phyloP scores from a whole-genome alignment of 1,140 invertebrate genomes.

The Vanessa atalanta region DNA sequence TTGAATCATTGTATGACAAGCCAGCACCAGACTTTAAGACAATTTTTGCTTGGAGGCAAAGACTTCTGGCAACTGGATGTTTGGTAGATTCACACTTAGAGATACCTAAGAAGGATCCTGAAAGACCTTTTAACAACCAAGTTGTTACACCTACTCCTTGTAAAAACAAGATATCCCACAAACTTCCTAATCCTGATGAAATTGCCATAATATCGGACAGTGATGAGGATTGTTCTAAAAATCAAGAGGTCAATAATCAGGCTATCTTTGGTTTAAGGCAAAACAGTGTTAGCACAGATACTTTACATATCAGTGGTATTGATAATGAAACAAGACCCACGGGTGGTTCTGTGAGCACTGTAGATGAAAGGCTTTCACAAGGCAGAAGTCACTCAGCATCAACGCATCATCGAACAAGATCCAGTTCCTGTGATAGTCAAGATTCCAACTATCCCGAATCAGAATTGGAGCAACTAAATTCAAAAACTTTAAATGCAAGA shows the following conservation, averaged over 20 bases:
- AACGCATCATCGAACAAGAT: conserved; percentile 54
- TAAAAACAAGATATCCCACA: conserved; percentile 46
- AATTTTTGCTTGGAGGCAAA: conserved; percentile 76
- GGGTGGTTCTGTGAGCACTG: conserved; percentile 51
- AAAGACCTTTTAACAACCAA: conserved; percentile 29
- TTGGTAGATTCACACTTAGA: conserved; percentile 70
- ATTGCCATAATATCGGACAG: conserved; percentile 64
- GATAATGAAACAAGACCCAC: conserved; percentile 43
- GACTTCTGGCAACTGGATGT: conserved; percentile 72
- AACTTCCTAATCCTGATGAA: conserved; percentile 71
- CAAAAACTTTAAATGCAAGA: conserved; percentile 39
- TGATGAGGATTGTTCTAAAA: conserved; percentile 54
- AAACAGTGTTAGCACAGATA: conserved; percentile 65
- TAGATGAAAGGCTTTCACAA: conserved; percentile 51
- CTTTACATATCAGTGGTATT: conserved; percentile 49
- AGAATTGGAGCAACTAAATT: conserved; percentile 53
- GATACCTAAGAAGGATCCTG: conserved; percentile 31
- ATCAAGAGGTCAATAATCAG: conserved; percentile 41
- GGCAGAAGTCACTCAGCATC: conserved; percentile 56
- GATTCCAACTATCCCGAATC: conserved; percentile 68
- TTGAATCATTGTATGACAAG: conserved; percentile 75
- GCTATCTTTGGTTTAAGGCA: conserved; percentile 30
- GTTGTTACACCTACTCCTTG: conserved; percentile 32
- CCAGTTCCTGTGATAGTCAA: conserved; percentile 65
- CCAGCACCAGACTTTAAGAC: conserved; percentile 78